phyloP scores from a whole-genome alignment of 2,113 vertebrate genomes.

The Hemichromis elongatus region DNA sequence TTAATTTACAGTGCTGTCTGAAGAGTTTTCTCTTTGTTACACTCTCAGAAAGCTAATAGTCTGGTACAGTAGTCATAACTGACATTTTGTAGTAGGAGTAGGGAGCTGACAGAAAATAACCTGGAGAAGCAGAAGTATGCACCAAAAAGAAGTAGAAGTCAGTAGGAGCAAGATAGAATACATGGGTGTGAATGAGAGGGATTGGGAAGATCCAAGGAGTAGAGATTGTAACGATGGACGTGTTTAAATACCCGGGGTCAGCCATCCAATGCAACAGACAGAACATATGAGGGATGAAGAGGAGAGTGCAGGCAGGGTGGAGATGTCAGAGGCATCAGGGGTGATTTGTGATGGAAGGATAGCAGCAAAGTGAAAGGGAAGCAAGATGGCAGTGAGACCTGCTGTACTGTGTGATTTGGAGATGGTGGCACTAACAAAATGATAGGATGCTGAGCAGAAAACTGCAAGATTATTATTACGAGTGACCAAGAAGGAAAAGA shows the following conservation, averaged over 20 bases:
- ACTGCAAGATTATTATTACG: not conserved
- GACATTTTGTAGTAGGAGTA: not conserved
- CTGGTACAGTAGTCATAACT: not conserved
- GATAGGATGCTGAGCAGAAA: not conserved
- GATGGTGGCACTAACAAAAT: not conserved
- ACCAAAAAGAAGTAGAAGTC: not conserved
- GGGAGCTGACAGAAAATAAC: not conserved
- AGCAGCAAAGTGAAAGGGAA: not conserved
- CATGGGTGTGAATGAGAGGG: not conserved
- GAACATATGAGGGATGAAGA: not conserved
- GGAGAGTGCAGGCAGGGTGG: not conserved
- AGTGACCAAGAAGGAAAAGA: not conserved
- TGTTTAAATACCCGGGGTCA: not conserved
- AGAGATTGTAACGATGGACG: not conserved
- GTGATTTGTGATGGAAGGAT: not conserved
- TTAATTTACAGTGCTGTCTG: not conserved
- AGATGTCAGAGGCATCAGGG: not conserved
- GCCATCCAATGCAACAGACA: rapidly evolving
- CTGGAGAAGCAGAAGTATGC: not conserved
- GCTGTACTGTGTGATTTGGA: not conserved
- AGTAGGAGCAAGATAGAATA: not conserved
- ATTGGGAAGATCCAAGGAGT: not conserved
- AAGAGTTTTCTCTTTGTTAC: not conserved
- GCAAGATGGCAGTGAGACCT: not conserved
- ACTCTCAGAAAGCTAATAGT: not conserved